Percentiles rank a stretch among this genome's conserved stretches.
These are phyloP conservation scores for Nectonema munidae DNA, from an alignment of 2,888 invertebrate genomes.

Conservation along the genomic window DNA sequence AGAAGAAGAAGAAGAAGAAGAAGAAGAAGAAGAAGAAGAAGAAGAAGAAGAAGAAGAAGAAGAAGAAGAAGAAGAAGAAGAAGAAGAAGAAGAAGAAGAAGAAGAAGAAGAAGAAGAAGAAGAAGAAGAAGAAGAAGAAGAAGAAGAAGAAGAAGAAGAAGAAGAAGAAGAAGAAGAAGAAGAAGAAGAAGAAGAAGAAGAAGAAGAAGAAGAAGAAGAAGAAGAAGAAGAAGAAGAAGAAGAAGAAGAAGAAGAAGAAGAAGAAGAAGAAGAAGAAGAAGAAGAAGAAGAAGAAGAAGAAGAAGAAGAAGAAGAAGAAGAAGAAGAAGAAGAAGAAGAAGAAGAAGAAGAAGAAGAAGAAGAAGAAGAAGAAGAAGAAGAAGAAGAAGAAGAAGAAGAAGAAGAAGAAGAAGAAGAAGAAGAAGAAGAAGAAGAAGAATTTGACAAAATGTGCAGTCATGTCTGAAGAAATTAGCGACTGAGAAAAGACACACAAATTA, in stretches of 20 bases:
- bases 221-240: conserved; percentile 5
- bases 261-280: conserved; percentile 5
- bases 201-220: conserved; percentile 5
- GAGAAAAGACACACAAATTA: no score
- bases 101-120: conserved; percentile 5
- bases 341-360: conserved; percentile 5
- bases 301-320: conserved; percentile 5
- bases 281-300: conserved; percentile 5
- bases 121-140: conserved; percentile 5
- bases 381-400: conserved; percentile 5
- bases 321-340: conserved; percentile 5
- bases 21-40: conserved; percentile 5
- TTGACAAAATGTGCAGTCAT: no score
- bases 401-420: conserved; percentile 5
- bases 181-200: conserved; percentile 5
- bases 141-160: conserved; percentile 5
- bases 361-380: conserved; percentile 5
- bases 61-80: conserved; percentile 5
- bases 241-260: conserved; percentile 5
- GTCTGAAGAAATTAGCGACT: no score
- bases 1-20: conserved; percentile 5
- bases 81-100: conserved; percentile 5
- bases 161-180: conserved; percentile 5
- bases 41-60: conserved; percentile 5
- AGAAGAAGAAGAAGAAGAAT: conserved; percentile 5